A percentile compares a stretch with the other conserved stretches of the same genome.
These are phyloP conservation scores for Falcaria lacertinaria DNA, from an alignment of 2,888 invertebrate species.

Conservation along the genomic window DNA sequence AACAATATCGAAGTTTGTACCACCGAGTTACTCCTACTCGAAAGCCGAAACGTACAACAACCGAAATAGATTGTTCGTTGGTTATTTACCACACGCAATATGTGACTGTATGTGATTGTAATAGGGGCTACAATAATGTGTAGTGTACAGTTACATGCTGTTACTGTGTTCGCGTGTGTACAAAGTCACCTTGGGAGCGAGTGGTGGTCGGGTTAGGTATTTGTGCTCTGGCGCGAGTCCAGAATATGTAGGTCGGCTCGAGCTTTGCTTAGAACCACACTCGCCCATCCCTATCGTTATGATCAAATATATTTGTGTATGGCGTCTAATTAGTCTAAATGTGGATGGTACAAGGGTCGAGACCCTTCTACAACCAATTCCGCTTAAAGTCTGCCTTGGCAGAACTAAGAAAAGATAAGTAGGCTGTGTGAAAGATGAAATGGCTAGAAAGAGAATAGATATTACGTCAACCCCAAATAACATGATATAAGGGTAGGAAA, in stretches of 20 bases:
- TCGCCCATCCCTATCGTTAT: background rate
- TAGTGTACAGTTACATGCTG: background rate
- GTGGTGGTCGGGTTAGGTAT: conserved; percentile 45
- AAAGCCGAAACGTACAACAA: background rate
- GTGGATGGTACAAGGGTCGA: no score
- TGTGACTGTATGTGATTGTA: background rate
- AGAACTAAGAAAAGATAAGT: no score
- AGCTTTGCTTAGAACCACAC: conserved; percentile 17
- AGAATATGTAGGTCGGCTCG: conserved; percentile 55
- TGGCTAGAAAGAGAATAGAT: no score
- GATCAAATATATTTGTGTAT: background rate
- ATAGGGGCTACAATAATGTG: background rate
- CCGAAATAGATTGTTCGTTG: background rate
- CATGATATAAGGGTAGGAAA: no score
- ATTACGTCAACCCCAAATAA: no score
- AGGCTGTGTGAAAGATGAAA: no score
- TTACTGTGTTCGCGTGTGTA: conserved; percentile 25
- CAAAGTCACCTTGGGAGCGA: conserved; percentile 60
- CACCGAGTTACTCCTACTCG: background rate
- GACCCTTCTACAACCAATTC: no score
- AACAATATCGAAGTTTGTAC: background rate
- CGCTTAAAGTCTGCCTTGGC: no score
- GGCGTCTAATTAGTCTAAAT: no score
- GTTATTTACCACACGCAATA: background rate
- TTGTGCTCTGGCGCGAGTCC: conserved; percentile 57